Evolutionary conservation across 1,140 invertebrate species (phyloP).

Genomic region (Dendrolimus punctatus): DNA sequence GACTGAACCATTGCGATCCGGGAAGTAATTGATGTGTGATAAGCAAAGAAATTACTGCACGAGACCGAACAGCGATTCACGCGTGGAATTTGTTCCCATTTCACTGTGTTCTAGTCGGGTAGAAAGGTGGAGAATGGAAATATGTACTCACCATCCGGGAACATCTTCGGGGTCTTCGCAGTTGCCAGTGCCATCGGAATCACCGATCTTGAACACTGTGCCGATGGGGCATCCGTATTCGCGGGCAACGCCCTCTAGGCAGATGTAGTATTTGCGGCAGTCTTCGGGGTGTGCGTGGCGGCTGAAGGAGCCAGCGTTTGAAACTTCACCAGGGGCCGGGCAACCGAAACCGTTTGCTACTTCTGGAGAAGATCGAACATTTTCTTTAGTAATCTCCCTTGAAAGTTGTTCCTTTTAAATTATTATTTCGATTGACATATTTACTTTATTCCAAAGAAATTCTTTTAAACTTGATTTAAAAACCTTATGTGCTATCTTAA

Average conservation of each 20-base stretch:
- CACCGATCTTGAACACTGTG: slow-evolving; percentile 95
- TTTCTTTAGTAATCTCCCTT: too few species aligned
- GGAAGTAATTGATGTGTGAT: slow-evolving; percentile 2
- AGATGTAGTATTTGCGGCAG: slow-evolving; percentile 96
- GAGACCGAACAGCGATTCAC: too few species aligned
- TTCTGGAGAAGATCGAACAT: slow-evolving; percentile 75
- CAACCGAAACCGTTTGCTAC: slow-evolving; percentile 91
- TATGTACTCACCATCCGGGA: slow-evolving; percentile 89
- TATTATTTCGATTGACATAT: too few species aligned
- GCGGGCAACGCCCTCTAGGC: slow-evolving; percentile 88
- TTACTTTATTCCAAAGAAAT: too few species aligned
- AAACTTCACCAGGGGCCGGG: slow-evolving; percentile 85
- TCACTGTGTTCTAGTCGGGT: too few species aligned
- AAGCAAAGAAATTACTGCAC: not conserved
- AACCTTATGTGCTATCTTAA: too few species aligned
- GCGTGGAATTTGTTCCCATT: too few species aligned
- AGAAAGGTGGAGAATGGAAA: too few species aligned
- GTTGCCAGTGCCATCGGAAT: slow-evolving; percentile 89
- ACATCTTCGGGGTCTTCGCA: slow-evolving; percentile 95
- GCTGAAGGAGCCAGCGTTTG: slow-evolving; percentile 90
- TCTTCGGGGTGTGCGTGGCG: slow-evolving; percentile 95
- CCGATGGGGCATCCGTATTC: slow-evolving; percentile 97
- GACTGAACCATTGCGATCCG: not conserved
- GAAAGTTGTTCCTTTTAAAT: too few species aligned
- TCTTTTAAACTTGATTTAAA: too few species aligned